These are phyloP conservation scores for Acrobasis suavella DNA, from an alignment of 2,888 invertebrate genomes.

Conservation along the genomic window DNA sequence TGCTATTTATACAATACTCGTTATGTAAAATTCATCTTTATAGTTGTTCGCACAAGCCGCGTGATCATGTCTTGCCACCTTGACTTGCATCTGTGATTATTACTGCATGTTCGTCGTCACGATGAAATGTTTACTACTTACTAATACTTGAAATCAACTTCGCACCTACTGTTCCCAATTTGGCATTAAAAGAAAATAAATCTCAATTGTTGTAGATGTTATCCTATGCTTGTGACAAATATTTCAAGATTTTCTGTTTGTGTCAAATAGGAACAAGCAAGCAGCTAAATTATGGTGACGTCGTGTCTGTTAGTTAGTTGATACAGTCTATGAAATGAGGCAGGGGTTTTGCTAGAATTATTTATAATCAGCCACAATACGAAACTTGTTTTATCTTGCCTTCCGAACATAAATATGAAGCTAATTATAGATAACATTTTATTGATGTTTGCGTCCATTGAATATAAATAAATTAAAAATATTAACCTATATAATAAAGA, in stretches of 20 bases:
- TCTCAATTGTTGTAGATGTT: not conserved
- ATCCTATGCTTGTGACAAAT: too few relatives aligned
- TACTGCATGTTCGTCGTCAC: not conserved
- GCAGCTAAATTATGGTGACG: not conserved
- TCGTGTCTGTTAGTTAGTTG: not conserved
- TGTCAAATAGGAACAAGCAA: slow-evolving; percentile 8
- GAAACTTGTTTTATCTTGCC: not conserved
- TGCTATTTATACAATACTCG: slow-evolving; percentile 27
- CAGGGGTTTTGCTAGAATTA: not conserved
- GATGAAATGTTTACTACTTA: not conserved
- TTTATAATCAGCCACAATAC: not conserved
- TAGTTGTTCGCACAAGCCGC: slow-evolving; percentile 22
- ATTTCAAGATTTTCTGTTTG: not conserved
- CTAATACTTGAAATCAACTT: not conserved
- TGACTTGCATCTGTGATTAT: slow-evolving; percentile 68
- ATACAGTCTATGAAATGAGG: not conserved
- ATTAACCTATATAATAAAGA: not conserved
- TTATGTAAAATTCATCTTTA: slow-evolving; percentile 29
- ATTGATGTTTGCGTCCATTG: slow-evolving; percentile 6
- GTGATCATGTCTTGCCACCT: slow-evolving; percentile 58
- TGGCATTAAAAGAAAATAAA: slow-evolving; percentile 10
- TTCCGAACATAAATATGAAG: not conserved
- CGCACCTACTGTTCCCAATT: not conserved
- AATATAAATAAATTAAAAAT: not conserved
- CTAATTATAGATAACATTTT: not conserved